Evolutionary conservation across 1,140 invertebrate species (phyloP).

Genomic region (Caenorhabditis remanei): DNA sequence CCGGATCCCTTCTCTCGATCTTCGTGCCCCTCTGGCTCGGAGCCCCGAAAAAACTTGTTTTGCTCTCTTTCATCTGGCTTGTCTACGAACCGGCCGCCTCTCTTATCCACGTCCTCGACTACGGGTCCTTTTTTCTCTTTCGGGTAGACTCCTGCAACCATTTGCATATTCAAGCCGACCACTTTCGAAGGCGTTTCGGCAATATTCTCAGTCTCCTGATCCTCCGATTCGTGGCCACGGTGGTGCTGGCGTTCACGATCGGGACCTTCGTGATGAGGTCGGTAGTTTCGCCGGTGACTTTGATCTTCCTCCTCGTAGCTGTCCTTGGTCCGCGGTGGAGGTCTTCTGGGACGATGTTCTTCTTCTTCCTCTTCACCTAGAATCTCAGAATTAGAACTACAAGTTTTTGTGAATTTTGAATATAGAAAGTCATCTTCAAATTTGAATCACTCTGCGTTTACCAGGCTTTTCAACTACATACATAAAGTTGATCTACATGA

Average conservation of each 20-base stretch:
- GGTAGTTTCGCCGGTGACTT: neutral
- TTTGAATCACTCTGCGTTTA: too few species aligned
- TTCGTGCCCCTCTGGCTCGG: conserved; percentile 1
- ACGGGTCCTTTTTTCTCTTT: conserved; percentile 45
- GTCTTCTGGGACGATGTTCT: conserved; percentile 2
- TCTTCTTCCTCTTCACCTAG: conserved; percentile 36
- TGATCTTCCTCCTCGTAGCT: neutral
- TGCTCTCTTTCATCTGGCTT: conserved; percentile 38
- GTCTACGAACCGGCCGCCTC: conserved; percentile 41
- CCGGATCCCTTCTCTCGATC: neutral
- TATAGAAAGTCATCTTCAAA: too few species aligned
- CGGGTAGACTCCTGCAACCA: conserved; percentile 65
- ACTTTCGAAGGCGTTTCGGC: conserved; percentile 57
- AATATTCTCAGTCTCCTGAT: conserved; percentile 49
- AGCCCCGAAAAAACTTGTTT: conserved; percentile 55
- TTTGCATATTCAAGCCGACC: conserved; percentile 65
- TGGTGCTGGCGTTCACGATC: conserved; percentile 10
- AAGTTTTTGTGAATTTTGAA: neutral
- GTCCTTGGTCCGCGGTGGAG: neutral
- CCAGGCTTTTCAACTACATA: too few species aligned
- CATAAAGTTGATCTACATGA: too few species aligned
- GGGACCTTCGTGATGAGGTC: conserved; percentile 6
- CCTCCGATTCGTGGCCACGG: neutral
- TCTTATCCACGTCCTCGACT: conserved; percentile 25
- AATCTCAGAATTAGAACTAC: neutral